phyloP scores from a whole-genome alignment of 2,113 vertebrate species.

The Arothron firmamentum region DNA sequence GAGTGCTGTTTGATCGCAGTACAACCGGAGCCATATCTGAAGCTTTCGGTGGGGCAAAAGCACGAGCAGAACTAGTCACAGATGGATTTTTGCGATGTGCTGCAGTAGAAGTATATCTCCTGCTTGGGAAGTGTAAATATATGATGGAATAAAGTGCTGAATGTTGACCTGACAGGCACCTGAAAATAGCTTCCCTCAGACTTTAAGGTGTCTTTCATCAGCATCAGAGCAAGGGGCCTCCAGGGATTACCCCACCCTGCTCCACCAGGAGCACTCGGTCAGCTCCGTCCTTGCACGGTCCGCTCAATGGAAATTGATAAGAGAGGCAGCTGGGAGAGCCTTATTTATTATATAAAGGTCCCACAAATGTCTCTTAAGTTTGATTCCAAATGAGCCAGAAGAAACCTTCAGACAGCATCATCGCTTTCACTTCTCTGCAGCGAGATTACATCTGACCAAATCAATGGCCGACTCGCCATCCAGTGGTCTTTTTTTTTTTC shows the following conservation, averaged over 20 bases:
- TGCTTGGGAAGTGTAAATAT: conserved; percentile 1
- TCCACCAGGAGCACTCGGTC: neutral
- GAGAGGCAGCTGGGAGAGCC: conserved; percentile 9
- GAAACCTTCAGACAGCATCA: conserved; percentile 13
- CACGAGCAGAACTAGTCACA: too few relatives aligned
- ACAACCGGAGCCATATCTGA: too few relatives aligned
- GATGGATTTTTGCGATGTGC: too few relatives aligned
- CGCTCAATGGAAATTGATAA: conserved; percentile 14
- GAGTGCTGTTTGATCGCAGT: too few relatives aligned
- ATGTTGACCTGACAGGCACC: neutral
- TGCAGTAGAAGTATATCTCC: neutral
- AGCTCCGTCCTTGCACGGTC: conserved; percentile 6
- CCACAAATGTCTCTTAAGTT: conserved; percentile 33
- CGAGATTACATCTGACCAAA: conserved; percentile 38
- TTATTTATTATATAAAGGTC: conserved; percentile 33
- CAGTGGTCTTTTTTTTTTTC: conserved; percentile 5
- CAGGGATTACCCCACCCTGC: conserved; percentile 15
- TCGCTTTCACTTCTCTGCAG: conserved; percentile 8
- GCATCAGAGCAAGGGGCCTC: neutral
- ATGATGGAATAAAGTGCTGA: conserved; percentile 1
- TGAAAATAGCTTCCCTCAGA: conserved; percentile 10
- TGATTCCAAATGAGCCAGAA: conserved; percentile 20
- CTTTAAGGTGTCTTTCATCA: conserved; percentile 20
- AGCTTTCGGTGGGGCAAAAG: neutral
- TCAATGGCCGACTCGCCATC: conserved; percentile 42